phyloP scores from a whole-genome alignment of 2,797 vertebrate species.

The Parambassis ranga region DNA sequence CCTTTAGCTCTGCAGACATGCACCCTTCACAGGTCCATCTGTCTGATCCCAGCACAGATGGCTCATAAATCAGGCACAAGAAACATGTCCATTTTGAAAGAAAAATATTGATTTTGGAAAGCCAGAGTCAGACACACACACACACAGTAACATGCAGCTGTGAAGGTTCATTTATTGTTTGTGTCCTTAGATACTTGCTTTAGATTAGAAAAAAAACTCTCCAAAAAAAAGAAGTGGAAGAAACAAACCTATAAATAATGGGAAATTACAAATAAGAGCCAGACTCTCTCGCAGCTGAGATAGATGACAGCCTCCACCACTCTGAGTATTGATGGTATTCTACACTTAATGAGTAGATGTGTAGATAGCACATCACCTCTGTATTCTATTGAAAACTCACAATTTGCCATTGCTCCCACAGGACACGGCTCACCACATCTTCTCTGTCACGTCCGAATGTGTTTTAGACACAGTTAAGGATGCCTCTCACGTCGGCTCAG shows the following conservation, averaged over 20 bases:
- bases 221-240: no score
- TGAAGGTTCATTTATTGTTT: background rate
- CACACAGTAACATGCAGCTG: background rate
- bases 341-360: background rate
- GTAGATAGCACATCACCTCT: background rate
- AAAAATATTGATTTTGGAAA: background rate
- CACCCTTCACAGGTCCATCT: background rate
- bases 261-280: background rate
- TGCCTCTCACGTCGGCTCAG: constrained; percentile 18
- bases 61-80: background rate
- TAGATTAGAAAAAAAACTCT: no score
- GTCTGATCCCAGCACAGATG: background rate
- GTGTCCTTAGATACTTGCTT: no score
- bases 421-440: background rate
- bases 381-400: background rate
- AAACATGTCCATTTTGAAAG: background rate
- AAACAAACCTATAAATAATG: no score
- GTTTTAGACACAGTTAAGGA: constrained; percentile 6
- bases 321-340: background rate
- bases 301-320: background rate
- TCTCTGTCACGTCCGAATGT: constrained; percentile 11
- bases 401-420: background rate
- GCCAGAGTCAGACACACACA: background rate
- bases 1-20: background rate
- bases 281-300: background rate